Percentiles rank a stretch among this genome's conserved stretches.
Conservation (phyloP, 2,797 vertebrate species). For the Tragelaphus eurycerus region DNA sequence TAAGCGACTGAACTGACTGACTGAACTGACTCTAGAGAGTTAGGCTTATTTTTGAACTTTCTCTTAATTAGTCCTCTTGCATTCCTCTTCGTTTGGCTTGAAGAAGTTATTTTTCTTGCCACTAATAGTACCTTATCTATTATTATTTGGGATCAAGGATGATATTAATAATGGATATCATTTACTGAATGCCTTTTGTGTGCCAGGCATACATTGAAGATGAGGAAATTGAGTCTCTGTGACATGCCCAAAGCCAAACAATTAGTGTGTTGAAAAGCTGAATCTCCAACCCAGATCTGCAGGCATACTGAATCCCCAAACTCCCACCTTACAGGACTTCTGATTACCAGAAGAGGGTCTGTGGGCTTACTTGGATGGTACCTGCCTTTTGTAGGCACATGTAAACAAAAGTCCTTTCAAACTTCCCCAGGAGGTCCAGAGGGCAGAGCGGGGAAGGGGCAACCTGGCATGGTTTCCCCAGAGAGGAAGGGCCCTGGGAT, state of each 20-base stretch:
- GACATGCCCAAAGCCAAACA: conserved; percentile 9
- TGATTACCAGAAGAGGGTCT: neutral
- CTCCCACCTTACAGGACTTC: neutral
- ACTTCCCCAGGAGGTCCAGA: neutral
- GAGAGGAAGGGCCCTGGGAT: conserved; percentile 16
- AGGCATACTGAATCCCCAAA: neutral
- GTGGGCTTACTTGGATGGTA: neutral
- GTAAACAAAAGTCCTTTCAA: neutral
- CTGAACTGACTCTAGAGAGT: neutral
- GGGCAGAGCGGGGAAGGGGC: neutral
- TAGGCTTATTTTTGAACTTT: conserved; percentile 32
- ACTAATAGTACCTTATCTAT: neutral
- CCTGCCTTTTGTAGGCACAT: neutral
- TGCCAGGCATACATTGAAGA: neutral
- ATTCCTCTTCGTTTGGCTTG: neutral
- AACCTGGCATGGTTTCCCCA: conserved; percentile 5
- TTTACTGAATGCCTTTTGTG: neutral
- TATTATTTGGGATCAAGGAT: neutral
- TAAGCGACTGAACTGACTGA: too few species aligned
- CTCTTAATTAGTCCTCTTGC: neutral
- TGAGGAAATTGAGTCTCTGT: conserved; percentile 30
- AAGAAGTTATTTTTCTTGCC: conserved; percentile 38
- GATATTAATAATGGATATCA: neutral
- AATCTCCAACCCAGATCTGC: neutral
- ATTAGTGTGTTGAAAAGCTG: neutral